phyloP scores from a whole-genome alignment of 2,797 vertebrate species.

The Apodemus agrarius region DNA sequence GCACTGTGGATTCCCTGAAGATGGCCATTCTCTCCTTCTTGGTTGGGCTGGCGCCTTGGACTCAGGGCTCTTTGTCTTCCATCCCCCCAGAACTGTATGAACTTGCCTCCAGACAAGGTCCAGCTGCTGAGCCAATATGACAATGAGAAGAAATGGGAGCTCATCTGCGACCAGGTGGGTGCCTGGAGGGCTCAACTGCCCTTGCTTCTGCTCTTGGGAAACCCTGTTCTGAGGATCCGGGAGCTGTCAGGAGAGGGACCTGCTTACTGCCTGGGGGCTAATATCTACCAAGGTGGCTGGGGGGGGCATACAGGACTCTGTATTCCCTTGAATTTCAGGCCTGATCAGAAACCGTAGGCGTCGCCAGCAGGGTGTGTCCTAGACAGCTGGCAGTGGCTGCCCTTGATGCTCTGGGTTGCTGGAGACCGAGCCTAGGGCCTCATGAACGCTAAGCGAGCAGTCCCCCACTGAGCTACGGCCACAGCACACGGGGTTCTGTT shows the following conservation, averaged over 20 bases:
- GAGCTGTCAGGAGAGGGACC: background rate
- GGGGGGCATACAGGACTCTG: background rate
- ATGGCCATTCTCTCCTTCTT: background rate
- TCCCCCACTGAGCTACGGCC: background rate
- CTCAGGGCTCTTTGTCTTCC: background rate
- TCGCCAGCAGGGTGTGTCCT: background rate
- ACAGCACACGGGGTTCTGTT: background rate
- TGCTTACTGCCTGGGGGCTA: background rate
- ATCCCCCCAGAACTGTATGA: conserved; percentile 94
- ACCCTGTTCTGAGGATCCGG: background rate
- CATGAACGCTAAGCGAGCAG: background rate
- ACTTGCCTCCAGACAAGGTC: conserved; percentile 97
- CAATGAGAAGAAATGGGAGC: conserved; percentile 97
- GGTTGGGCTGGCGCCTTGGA: background rate
- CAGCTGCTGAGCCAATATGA: conserved; percentile 90
- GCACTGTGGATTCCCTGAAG: background rate
- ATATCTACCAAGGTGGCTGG: background rate
- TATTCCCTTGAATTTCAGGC: background rate
- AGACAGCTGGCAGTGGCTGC: background rate
- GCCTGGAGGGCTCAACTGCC: background rate
- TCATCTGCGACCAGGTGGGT: conserved; percentile 90
- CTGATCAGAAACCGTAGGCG: background rate
- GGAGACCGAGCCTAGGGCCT: background rate
- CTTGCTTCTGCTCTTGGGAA: accelerated
- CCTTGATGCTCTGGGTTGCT: background rate